phyloP scores from a whole-genome alignment of 2,113 vertebrate species.

The Porphyrio hochstetteri region DNA sequence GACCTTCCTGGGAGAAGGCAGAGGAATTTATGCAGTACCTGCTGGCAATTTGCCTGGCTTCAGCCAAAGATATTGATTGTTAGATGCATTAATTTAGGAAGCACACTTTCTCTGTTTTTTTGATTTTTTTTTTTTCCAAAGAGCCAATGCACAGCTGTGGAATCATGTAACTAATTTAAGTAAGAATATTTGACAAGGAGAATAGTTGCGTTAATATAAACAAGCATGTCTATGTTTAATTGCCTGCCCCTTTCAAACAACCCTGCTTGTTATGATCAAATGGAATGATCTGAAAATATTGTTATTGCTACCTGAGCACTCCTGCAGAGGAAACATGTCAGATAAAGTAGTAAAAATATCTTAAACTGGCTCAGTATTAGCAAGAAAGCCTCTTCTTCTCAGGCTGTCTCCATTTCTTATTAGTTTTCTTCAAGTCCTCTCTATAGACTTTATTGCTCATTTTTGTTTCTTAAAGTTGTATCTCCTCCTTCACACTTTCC shows the following conservation, averaged over 20 bases:
- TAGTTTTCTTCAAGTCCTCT: background rate
- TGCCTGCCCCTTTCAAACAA: background rate
- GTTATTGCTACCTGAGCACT: background rate
- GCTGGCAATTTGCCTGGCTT: background rate
- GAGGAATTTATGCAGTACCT: background rate
- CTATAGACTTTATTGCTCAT: rapidly evolving
- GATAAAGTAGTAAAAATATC: background rate
- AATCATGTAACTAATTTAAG: background rate
- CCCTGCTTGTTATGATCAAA: background rate
- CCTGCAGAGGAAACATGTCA: background rate
- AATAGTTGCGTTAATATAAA: background rate
- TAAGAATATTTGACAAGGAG: background rate
- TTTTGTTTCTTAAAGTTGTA: background rate
- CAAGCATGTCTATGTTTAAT: background rate
- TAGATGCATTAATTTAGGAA: background rate
- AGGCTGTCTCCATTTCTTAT: background rate
- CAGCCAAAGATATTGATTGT: background rate
- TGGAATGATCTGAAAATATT: background rate
- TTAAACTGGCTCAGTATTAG: background rate
- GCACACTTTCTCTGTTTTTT: background rate
- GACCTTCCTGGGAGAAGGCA: background rate
- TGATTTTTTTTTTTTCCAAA: background rate
- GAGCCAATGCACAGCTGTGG: background rate
- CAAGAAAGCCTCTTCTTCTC: background rate
- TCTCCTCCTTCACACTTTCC: background rate